Conservation (phyloP, 2,797 vertebrate genomes). For the Babyrousa celebensis region DNA sequence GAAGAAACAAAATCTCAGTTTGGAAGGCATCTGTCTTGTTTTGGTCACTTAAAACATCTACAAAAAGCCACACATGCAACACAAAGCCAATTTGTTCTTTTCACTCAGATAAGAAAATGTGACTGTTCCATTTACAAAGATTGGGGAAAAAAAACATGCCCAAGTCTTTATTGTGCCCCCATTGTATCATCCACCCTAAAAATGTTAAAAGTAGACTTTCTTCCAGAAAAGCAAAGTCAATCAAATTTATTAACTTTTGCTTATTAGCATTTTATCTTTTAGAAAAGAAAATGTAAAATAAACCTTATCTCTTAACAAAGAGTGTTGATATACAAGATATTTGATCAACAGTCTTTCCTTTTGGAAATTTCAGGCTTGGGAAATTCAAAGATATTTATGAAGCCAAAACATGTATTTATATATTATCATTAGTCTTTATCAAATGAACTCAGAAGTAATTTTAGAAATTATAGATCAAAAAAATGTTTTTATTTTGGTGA, state of each 20-base stretch:
- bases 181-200: background rate
- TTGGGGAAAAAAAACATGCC: background rate
- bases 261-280: conserved; percentile 43
- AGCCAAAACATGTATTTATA: background rate
- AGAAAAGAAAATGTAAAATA: conserved; percentile 47
- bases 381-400: conserved; percentile 39
- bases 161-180: background rate
- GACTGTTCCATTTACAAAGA: background rate
- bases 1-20: background rate
- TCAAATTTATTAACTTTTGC: background rate
- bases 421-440: background rate
- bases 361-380: conserved; percentile 33
- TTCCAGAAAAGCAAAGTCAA: background rate
- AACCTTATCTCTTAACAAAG: conserved; percentile 8
- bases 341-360: conserved; percentile 42
- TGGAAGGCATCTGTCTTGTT: background rate
- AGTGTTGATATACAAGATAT: conserved; percentile 50
- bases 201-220: background rate
- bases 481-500: conserved; percentile 44
- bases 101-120: background rate
- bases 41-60: background rate
- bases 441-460: conserved; percentile 52
- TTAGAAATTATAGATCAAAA: conserved; percentile 37
- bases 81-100: background rate
- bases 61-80: background rate